Evolutionary conservation across 2,888 invertebrate species (phyloP).

Genomic region (Clivina fossor): DNA sequence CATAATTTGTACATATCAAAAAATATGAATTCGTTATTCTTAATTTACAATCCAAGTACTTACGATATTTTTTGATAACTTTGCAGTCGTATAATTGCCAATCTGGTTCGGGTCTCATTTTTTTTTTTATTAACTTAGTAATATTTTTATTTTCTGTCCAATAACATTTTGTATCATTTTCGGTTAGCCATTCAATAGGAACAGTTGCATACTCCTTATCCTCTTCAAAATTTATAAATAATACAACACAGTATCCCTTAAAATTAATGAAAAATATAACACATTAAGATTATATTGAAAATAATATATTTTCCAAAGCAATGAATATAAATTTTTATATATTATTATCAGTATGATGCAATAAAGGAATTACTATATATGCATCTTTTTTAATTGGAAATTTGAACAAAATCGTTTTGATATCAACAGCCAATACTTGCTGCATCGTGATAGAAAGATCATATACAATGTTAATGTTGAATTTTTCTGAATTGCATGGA

Average conservation of each 20-base stretch:
- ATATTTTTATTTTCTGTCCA: slow-evolving; percentile 2
- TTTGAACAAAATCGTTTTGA: background rate
- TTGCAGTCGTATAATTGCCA: slow-evolving; percentile 1
- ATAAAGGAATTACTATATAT: slow-evolving; percentile 6
- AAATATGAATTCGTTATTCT: background rate
- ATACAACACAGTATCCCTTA: slow-evolving; percentile 2
- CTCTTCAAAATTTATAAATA: background rate
- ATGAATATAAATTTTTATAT: background rate
- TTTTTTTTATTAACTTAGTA: background rate
- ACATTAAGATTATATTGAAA: background rate
- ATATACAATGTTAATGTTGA: slow-evolving; percentile 1
- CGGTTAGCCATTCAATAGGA: background rate
- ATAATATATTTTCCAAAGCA: background rate
- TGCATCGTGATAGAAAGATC: background rate
- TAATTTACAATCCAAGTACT: no score
- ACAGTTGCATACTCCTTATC: slow-evolving; percentile 4
- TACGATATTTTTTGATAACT: slow-evolving; percentile 5
- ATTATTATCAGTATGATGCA: background rate
- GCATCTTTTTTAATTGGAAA: background rate
- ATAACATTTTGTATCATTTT: slow-evolving; percentile 7
- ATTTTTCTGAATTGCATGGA: slow-evolving; percentile 3
- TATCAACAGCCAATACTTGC: background rate
- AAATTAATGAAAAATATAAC: background rate
- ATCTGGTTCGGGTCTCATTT: background rate
- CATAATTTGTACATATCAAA: background rate